phyloP scores from a whole-genome alignment of 2,113 vertebrate species.

The Rhagologus leucostigma region DNA sequence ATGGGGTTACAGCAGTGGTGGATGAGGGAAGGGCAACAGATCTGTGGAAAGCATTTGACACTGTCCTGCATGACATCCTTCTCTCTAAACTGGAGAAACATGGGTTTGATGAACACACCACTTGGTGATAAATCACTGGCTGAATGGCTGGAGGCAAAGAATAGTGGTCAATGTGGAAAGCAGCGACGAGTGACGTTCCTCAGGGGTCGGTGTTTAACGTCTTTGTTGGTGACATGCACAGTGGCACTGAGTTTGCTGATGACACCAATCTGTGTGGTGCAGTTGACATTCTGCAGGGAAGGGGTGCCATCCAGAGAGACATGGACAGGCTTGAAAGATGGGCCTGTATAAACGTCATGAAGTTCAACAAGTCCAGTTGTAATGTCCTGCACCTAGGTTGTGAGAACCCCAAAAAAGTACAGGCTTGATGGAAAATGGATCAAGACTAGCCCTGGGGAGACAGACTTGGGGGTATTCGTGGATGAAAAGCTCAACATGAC shows the following conservation, averaged over 20 bases:
- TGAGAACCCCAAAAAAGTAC: neutral
- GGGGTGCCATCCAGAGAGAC: neutral
- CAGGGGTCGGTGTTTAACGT: neutral
- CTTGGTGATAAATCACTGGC: neutral
- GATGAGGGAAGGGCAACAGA: neutral
- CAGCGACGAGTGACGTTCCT: neutral
- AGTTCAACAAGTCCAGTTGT: neutral
- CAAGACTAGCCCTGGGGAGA: neutral
- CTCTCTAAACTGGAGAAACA: neutral
- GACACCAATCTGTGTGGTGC: neutral
- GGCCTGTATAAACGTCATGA: too few relatives aligned
- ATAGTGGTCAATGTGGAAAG: neutral
- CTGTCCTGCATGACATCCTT: neutral
- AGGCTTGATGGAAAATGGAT: neutral
- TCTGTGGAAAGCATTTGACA: neutral
- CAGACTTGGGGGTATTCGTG: neutral
- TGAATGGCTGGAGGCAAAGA: neutral
- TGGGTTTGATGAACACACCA: neutral
- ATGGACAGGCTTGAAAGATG: neutral
- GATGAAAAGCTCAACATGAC: neutral
- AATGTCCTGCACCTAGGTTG: neutral
- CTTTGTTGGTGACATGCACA: neutral
- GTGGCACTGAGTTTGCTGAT: neutral
- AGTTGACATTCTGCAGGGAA: neutral
- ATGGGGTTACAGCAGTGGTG: neutral